Conservation (phyloP, 2,888 invertebrate genomes). For the Ectobius pallidus region DNA sequence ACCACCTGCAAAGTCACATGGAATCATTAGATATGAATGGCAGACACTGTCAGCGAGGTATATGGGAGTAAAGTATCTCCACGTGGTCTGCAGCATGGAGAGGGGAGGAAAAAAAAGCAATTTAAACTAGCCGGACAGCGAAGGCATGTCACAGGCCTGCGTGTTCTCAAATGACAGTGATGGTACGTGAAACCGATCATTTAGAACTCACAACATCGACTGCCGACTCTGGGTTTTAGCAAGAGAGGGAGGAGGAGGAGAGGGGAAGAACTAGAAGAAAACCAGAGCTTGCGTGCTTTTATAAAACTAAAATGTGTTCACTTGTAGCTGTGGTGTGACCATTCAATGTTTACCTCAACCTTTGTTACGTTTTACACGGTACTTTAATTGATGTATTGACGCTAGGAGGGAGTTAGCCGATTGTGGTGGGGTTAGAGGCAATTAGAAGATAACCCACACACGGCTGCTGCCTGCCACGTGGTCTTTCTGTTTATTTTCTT, state of each 20-base stretch:
- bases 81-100: neutral
- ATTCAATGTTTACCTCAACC: neutral
- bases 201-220: neutral
- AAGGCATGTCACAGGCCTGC: neutral
- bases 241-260: neutral
- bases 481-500: too few species aligned
- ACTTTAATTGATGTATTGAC: neutral
- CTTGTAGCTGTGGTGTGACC: neutral
- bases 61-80: neutral
- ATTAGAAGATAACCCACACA: too few species aligned
- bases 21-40: too few species aligned
- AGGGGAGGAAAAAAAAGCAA: neutral
- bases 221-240: neutral
- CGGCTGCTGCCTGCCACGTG: too few species aligned
- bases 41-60: neutral
- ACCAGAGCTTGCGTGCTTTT: constrained; percentile 7
- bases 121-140: neutral
- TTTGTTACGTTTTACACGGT: neutral
- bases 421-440: too few species aligned
- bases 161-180: constrained; percentile 6
- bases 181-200: constrained; percentile 17
- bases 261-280: neutral
- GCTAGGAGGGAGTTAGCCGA: neutral
- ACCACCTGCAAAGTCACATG: too few species aligned
- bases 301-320: neutral